Evolutionary conservation across 2,113 vertebrate species (phyloP).

Genomic region (Addax nasomaculatus): DNA sequence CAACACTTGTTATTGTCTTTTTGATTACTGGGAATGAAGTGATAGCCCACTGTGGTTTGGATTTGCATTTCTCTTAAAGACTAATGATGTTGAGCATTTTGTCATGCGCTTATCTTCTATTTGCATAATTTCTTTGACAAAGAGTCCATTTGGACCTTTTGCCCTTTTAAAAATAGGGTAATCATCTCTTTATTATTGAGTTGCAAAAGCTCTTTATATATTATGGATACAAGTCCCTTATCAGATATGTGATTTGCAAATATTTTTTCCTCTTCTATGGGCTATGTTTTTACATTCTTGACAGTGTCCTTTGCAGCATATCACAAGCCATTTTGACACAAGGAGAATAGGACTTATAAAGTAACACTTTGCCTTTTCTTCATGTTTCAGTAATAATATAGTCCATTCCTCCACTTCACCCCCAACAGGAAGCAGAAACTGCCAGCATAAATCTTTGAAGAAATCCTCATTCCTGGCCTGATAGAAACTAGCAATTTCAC

Average conservation of each 20-base stretch:
- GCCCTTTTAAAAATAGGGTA: background rate
- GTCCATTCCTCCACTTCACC: no score
- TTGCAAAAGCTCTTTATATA: background rate
- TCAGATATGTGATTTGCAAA: background rate
- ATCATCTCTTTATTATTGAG: background rate
- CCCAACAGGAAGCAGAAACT: background rate
- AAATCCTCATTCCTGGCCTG: background rate
- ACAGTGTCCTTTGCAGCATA: background rate
- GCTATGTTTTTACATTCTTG: background rate
- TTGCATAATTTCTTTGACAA: background rate
- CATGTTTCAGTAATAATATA: background rate
- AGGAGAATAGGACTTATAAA: background rate
- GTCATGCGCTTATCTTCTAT: background rate
- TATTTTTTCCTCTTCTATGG: background rate
- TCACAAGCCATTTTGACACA: background rate
- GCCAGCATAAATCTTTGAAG: background rate
- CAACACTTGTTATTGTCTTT: background rate
- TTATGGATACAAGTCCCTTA: background rate
- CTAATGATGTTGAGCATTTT: background rate
- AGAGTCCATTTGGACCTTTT: background rate
- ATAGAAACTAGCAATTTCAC: background rate
- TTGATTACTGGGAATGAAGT: background rate
- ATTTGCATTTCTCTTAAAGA: background rate
- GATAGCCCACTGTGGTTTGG: background rate
- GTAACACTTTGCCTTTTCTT: background rate